These are phyloP conservation scores for Spodoptera picta DNA, from an alignment of 2,888 invertebrate species.

Conservation along the genomic window DNA sequence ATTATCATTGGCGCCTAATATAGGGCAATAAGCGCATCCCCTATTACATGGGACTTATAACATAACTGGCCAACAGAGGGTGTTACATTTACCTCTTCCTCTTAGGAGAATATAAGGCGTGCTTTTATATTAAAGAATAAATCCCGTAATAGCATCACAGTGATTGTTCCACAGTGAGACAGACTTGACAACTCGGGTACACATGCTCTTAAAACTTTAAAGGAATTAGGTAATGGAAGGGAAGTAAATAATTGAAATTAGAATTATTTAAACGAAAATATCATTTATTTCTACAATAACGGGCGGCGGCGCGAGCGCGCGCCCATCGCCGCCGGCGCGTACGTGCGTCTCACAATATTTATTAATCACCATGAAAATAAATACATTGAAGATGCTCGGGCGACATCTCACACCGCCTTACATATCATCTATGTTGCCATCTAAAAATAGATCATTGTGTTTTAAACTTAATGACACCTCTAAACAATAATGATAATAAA, in stretches of 20 bases:
- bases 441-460: slow-evolving; percentile 79
- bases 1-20: no score
- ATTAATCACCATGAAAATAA: slow-evolving; percentile 83
- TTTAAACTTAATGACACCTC: slow-evolving; percentile 78
- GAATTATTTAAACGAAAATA: slow-evolving; percentile 87
- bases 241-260: slow-evolving; percentile 53
- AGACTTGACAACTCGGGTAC: no score
- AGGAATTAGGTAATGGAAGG: slow-evolving; percentile 59
- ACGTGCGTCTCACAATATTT: slow-evolving; percentile 86
- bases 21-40: no score
- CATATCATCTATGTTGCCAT: slow-evolving; percentile 80
- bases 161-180: no score
- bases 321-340: slow-evolving; percentile 68
- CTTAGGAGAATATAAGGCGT: no score
- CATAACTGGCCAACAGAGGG: no score
- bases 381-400: slow-evolving; percentile 79
- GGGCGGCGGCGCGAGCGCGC: slow-evolving; percentile 72
- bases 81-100: no score
- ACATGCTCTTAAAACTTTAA: background rate
- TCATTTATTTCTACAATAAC: slow-evolving; percentile 88
- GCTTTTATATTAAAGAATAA: no score
- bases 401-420: slow-evolving; percentile 74
- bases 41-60: no score
- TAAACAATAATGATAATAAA: slow-evolving; percentile 80
- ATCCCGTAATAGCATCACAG: no score